These are phyloP conservation scores for Nipponia nippon DNA, from an alignment of 2,113 vertebrate species.

Conservation along the genomic window DNA sequence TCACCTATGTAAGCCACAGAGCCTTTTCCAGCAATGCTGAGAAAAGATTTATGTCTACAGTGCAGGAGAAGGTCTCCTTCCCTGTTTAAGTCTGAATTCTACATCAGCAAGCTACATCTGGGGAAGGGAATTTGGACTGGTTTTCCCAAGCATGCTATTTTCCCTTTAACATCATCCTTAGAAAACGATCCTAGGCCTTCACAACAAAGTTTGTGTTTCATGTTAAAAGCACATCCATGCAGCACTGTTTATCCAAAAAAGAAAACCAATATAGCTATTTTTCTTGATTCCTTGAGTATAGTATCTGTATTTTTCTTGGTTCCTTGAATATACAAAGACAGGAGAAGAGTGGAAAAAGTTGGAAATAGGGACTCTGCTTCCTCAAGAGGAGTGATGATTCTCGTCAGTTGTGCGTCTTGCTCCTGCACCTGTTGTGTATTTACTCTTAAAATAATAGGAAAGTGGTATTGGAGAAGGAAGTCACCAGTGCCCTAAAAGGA, in stretches of 20 bases:
- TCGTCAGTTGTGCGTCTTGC: neutral
- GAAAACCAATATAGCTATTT: neutral
- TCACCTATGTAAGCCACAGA: neutral
- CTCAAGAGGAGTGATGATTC: neutral
- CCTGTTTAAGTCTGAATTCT: neutral
- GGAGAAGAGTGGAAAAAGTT: neutral
- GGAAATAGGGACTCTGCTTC: neutral
- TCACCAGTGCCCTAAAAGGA: neutral
- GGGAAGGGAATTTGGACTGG: neutral
- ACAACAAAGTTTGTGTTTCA: neutral
- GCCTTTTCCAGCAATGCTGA: neutral
- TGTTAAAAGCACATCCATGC: neutral
- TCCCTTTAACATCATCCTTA: neutral
- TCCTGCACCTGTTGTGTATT: neutral
- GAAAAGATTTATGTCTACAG: slow-evolving; percentile 13
- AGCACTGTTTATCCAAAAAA: neutral
- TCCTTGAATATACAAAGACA: neutral
- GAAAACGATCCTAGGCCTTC: neutral
- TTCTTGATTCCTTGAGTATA: neutral
- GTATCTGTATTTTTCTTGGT: neutral
- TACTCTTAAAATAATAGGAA: neutral
- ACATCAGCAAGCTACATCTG: neutral
- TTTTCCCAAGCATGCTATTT: neutral
- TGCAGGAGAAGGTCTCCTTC: neutral
- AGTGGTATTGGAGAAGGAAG: neutral